These are phyloP conservation scores for Magallana nippona DNA, from an alignment of 2,888 invertebrate genomes.

Conservation along the genomic window DNA sequence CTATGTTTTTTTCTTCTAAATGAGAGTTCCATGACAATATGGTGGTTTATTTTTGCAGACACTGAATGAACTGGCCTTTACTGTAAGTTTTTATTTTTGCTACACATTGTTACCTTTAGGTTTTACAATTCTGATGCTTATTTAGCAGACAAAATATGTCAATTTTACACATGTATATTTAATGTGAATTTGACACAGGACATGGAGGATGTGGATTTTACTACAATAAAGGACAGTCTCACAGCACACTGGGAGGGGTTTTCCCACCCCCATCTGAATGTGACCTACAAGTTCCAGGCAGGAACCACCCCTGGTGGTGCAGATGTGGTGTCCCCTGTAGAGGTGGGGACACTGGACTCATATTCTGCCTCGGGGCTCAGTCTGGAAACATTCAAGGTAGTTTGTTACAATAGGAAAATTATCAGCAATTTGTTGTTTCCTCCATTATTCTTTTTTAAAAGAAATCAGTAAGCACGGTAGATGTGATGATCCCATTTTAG, in stretches of 20 bases:
- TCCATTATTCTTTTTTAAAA: background rate
- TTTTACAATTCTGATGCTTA: background rate
- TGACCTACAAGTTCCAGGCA: constrained; percentile 57
- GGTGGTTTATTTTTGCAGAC: background rate
- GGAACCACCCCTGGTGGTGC: constrained; percentile 52
- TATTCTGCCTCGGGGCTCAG: constrained; percentile 53
- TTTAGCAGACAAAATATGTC: too few relatives aligned
- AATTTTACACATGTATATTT: background rate
- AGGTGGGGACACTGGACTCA: constrained; percentile 31
- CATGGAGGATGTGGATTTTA: constrained; percentile 58
- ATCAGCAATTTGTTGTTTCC: background rate
- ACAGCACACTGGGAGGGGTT: constrained; percentile 63
- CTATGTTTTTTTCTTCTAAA: too few relatives aligned
- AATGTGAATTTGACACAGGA: constrained; percentile 47
- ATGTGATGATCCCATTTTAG: background rate
- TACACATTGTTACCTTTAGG: background rate
- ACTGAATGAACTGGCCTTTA: background rate
- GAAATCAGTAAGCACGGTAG: background rate
- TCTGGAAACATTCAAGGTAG: constrained; percentile 48
- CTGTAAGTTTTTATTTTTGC: background rate
- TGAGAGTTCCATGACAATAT: too few relatives aligned
- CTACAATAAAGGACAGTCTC: constrained; percentile 45
- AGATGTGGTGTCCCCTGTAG: constrained; percentile 49
- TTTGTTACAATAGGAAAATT: background rate
- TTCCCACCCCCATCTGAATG: constrained; percentile 55